Base-by-base conservation (phyloP, 2,113 vertebrate species). In the Mugil cephalus region DNA sequence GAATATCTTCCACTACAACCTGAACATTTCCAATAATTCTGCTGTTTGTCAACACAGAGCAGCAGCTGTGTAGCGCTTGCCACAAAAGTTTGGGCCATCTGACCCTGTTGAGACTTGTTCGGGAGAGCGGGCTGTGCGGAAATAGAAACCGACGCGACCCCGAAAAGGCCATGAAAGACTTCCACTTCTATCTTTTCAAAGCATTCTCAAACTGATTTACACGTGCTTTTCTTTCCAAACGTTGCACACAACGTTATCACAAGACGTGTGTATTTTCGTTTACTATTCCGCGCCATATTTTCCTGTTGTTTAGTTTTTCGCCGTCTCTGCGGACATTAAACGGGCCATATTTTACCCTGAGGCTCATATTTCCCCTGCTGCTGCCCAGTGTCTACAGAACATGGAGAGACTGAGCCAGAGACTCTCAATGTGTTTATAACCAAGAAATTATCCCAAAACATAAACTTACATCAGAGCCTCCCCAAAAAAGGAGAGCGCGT, bases 281-380 rank as follows among this genome's bases (percentile, higher is more conserved):
- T 62, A 69, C 75, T 58, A 50, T 42, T 43, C 30, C 42, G 56
- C 30, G 39, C 18, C 35, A 55, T 30, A 52, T 45, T 21, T 69
- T 67, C 35, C 34, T 74, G 24, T 74, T 86, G 4, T 63, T 36
- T n/a, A n/a, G 12, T 21, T 21, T 11, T 14, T 62, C 47, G 59
- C 11, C 63, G 55, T 74, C 52, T 83, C 47, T 69, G 79, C 14
- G 50, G 56, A 86, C 61, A 79, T 77, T 67, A 93, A 91, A 89
- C 91, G 83, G 91, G 86, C 72, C 91, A 90, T 74, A 83, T 58
- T 82, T 68, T 75, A 82, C 85, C 89, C 88, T 62, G 39, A 85
- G 91, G 91, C 82, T 50, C 34, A 19, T 68, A 24, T 60, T 65
- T 88, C 53, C 79, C 77, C 88, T 64, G 65, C 80, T 85, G 74